These are phyloP conservation scores for Chaunax sp. DNA, from an alignment of 2,797 vertebrate species.

Conservation along the genomic window DNA sequence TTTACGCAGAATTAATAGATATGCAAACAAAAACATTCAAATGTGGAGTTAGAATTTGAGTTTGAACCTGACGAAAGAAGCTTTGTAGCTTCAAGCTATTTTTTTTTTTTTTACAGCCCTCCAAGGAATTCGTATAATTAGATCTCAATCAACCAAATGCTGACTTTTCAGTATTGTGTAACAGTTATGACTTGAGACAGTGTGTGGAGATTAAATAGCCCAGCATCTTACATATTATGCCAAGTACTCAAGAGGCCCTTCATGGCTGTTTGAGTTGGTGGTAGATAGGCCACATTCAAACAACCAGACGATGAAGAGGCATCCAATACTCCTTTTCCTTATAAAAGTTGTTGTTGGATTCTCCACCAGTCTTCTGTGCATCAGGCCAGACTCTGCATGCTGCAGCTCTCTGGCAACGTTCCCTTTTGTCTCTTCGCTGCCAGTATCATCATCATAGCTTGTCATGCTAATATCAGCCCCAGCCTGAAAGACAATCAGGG, in stretches of 20 bases:
- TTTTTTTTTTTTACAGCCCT: no score
- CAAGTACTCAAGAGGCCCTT: conserved; percentile 67
- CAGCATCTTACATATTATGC: conserved; percentile 62
- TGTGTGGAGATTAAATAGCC: conserved; percentile 62
- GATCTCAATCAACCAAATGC: no score
- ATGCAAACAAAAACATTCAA: no score
- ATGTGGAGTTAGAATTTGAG: no score
- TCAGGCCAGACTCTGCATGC: neutral
- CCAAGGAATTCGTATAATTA: no score
- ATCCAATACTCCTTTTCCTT: neutral
- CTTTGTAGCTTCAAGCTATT: no score
- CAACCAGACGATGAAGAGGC: conserved; percentile 15
- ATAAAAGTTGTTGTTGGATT: conserved; percentile 18
- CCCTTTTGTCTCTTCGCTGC: conserved; percentile 13
- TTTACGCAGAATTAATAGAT: no score
- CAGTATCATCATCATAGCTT: conserved; percentile 24
- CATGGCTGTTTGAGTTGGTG: conserved; percentile 49
- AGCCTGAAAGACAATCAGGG: conserved; percentile 19
- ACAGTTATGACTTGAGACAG: conserved; percentile 47
- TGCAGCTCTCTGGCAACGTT: conserved; percentile 12
- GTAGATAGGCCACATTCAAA: conserved; percentile 21
- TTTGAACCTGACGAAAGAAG: no score
- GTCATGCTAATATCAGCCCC: conserved; percentile 18
- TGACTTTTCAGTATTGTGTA: conserved; percentile 44
- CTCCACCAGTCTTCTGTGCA: neutral